Evolutionary conservation across 2,113 vertebrate species (phyloP), one percentile per base, ranked within the genome.

Genomic region (Nibea albiflora): DNA sequence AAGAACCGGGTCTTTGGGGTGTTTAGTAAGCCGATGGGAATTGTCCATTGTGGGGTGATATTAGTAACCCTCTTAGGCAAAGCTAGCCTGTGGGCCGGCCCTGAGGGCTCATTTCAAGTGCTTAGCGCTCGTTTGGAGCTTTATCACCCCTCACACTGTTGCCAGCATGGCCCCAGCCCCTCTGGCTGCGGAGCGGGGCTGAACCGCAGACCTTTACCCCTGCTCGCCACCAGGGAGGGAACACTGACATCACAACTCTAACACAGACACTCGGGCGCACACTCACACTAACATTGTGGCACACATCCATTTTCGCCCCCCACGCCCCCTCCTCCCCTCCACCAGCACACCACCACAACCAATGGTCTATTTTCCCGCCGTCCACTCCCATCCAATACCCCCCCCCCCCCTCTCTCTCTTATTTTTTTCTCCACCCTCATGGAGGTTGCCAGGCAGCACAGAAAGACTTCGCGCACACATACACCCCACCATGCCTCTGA

Each of bases 61-160:
- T 93, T 88, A 81, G 89, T 92, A 94, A 92, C 92, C 93, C 91
- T 94, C 90, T 94, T 94, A 93, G 84, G 88, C 85, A 92, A 94
- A 93, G 90, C 93, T 85, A 87, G 91, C 88, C 92, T 79, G 73
- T 91, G 91, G 92, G 93, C 90, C 65, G 54, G 85, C 81, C 93
- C 92, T 28, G 20, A 90, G 93, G 93, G 91, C 90, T 94, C 91
- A 93, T 93, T 92, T 94, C 87, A 92, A 92, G 92, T 93, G 91
- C 90, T 94, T 92, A 94, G 90, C 61, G 42, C 90, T 94, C 83
- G 87, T 94, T 94, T 93, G 92, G 90, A 91, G 92, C 90, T 92
- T 92, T 94, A 86, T 94, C 91, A 92, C 88, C 90, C 89, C 92
- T 92, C 87, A 78, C 89, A 92, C 92, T 91, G 81, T 90, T 86